Base-by-base conservation (phyloP, 2,113 vertebrate genomes). In the Menidia beryllina region DNA sequence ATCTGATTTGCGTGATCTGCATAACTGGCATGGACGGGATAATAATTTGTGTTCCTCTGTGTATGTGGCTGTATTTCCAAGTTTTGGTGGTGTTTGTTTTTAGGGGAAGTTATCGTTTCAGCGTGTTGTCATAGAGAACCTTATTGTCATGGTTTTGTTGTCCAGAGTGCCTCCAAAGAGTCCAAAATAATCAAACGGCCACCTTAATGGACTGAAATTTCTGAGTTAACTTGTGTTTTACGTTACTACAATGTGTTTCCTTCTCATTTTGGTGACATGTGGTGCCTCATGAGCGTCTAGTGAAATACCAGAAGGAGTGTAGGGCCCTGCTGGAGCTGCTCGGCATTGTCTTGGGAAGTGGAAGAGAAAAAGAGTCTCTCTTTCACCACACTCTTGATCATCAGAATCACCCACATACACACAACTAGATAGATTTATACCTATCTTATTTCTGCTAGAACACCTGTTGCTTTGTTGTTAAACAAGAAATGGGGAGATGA, bases 311-410 rank as follows among this genome's bases (percentile, higher is more conserved):
- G 38, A 78, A 70, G 83, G 84, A 81, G 86, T 79, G 81, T 64
- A 79, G 48, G 81, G 86, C 63, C 81, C 70, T 3, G 17, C 51
- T 82, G 83, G 79, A 81, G 83, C 62, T 72, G 23, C 36, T 34
- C 24, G 13, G 7, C 30, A 34, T 34, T 34, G 30, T 34, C 10
- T 8, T 10, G 30, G 30, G 30, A 8, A 34, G 30, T n/a, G 15
- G 19, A 3, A 52, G 30, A 8, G 13, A 19, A 39, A 39, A 58
- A 53, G 0, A 39, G n/a, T 9, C 21, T 6, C 2, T n/a, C 23
- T 9, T 7, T 21, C 50, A 41, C 24, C 50, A 41, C n/a, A 14
- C 17, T 51, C 36, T 58, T 34, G 19, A 9, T 54, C 5, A 4
- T 23, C 36, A 61, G 6, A 52, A 36, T 11, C 39, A 56, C 45